Evolutionary conservation across 2,888 invertebrate genomes (phyloP).

Genomic region (Diadegma fenestrale): DNA sequence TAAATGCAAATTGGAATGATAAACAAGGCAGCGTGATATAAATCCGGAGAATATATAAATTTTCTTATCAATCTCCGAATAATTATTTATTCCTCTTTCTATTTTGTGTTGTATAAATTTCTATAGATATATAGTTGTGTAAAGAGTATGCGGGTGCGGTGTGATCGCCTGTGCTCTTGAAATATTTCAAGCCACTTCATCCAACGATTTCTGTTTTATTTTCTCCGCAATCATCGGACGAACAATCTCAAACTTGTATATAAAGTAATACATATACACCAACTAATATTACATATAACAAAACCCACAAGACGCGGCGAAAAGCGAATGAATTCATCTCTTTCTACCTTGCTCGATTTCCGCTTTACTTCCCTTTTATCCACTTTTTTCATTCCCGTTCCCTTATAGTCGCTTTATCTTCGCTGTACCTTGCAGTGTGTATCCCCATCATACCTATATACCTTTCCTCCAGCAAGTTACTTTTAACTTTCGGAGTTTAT

Average conservation of each 20-base stretch:
- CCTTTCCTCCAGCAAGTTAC: slow-evolving; percentile 73
- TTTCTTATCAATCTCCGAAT: slow-evolving; percentile 55
- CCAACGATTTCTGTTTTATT: slow-evolving; percentile 3
- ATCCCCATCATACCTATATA: slow-evolving; percentile 51
- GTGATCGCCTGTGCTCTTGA: slow-evolving; percentile 32
- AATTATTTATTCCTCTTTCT: slow-evolving; percentile 58
- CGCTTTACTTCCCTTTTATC: slow-evolving; percentile 59
- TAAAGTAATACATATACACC: neutral
- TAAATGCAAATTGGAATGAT: slow-evolving; percentile 62
- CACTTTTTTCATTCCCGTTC: slow-evolving; percentile 49
- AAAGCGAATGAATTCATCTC: slow-evolving; percentile 47
- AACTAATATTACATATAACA: slow-evolving; percentile 28
- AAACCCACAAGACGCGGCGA: slow-evolving; percentile 18
- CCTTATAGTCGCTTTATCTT: slow-evolving; percentile 55
- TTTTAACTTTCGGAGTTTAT: slow-evolving; percentile 81
- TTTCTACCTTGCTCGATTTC: slow-evolving; percentile 57
- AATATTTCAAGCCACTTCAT: slow-evolving; percentile 59
- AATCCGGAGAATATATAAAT: slow-evolving; percentile 57
- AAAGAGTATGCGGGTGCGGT: slow-evolving; percentile 14
- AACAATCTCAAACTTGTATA: slow-evolving; percentile 37
- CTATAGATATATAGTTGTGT: neutral
- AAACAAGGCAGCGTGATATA: slow-evolving; percentile 53
- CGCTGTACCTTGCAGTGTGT: slow-evolving; percentile 57
- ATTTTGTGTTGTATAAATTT: neutral
- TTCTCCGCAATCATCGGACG: slow-evolving; percentile 32